A percentile compares a stretch with the other conserved stretches of the same genome.
Evolutionary conservation across 2,797 vertebrate genomes (phyloP).

Genomic region (Manis javanica): DNA sequence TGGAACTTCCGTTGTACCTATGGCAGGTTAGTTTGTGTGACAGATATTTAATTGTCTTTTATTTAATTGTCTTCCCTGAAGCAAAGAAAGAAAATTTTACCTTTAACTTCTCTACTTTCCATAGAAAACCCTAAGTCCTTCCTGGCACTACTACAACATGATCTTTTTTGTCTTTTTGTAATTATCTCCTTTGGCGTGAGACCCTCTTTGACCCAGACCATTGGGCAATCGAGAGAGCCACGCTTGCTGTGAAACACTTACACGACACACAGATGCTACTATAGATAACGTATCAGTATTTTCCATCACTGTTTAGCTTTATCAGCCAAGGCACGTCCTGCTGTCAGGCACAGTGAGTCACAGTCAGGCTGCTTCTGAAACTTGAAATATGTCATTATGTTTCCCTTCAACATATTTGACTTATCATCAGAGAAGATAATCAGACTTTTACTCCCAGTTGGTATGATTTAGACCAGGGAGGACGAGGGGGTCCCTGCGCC

Average conservation of each 20-base stretch:
- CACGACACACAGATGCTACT: fast-evolving
- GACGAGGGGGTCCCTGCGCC: fast-evolving
- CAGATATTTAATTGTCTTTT: background rate
- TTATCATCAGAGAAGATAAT: background rate
- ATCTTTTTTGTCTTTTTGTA: background rate
- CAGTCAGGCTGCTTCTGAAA: background rate
- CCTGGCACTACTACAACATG: fast-evolving
- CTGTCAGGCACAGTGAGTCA: background rate
- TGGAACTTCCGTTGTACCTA: background rate
- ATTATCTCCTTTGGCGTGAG: background rate
- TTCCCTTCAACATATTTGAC: conserved; percentile 14
- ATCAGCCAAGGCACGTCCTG: background rate
- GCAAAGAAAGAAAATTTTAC: background rate
- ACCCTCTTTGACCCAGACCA: background rate
- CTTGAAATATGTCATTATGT: background rate
- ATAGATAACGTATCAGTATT: background rate
- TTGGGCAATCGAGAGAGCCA: background rate
- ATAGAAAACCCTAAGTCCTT: background rate
- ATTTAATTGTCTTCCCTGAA: background rate
- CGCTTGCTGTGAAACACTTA: background rate
- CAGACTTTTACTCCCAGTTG: background rate
- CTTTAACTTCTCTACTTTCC: background rate
- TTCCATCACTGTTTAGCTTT: background rate
- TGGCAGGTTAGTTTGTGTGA: background rate
- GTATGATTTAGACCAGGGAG: background rate